phyloP scores from a whole-genome alignment of 2,888 invertebrate species.

The Hoplodrina blanda region DNA sequence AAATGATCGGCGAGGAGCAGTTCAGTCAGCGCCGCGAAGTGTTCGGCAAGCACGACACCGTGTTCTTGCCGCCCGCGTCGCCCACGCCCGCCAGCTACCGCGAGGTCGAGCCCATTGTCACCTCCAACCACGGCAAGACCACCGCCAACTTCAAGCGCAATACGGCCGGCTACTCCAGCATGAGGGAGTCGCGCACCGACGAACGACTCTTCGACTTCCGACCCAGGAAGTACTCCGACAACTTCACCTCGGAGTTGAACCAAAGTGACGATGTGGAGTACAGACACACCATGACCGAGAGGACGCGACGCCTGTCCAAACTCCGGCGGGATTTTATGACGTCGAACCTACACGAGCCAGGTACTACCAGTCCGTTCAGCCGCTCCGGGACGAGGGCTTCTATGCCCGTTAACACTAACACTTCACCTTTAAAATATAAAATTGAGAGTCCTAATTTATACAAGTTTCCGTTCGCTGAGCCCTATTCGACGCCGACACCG shows the following conservation, averaged over 20 bases:
- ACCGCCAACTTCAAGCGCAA: conserved; percentile 87
- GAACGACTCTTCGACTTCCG: conserved; percentile 82
- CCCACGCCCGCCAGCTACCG: conserved; percentile 78
- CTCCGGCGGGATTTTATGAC: conserved; percentile 85
- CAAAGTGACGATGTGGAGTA: conserved; percentile 87
- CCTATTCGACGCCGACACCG: conserved; percentile 86
- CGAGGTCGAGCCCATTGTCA: conserved; percentile 83
- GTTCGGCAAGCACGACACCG: conserved; percentile 88
- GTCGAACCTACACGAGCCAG: conserved; percentile 86
- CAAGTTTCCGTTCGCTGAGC: conserved; percentile 89
- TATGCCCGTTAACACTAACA: conserved; percentile 80
- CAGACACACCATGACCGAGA: conserved; percentile 84
- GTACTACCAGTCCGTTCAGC: conserved; percentile 75
- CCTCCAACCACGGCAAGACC: conserved; percentile 87
- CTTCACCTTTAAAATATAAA: conserved; percentile 82
- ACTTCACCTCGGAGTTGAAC: conserved; percentile 85
- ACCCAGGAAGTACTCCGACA: conserved; percentile 87
- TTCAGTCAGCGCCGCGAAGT: conserved; percentile 89
- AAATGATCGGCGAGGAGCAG: conserved; percentile 87
- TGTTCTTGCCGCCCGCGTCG: conserved; percentile 84
- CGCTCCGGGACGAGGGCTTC: conserved; percentile 84
- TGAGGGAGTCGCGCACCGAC: conserved; percentile 84
- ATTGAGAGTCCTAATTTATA: conserved; percentile 87
- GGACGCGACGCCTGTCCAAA: conserved; percentile 85
- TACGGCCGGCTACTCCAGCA: conserved; percentile 85